Evolutionary conservation across 1,140 invertebrate genomes (phyloP), one percentile per base, ranked within the genome.

Genomic region (Drosophila insularis): DNA sequence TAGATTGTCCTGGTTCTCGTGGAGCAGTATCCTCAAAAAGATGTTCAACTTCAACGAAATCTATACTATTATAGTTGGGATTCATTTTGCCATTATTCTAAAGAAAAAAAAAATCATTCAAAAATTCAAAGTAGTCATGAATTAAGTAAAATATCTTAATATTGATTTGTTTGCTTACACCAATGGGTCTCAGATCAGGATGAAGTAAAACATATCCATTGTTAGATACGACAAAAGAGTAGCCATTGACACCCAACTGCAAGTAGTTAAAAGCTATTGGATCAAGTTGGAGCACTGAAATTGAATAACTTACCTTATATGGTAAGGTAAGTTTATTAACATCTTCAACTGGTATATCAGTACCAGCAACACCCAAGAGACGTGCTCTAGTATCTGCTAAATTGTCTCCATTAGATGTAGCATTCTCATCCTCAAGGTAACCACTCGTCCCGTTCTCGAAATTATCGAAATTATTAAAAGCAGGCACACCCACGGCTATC

Each of bases 21-120:
- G 93, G 91, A 19, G 56, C 65, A 14, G 71, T 35, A 54, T 95
- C 94, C 76, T 96, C 95, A 75, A 97, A 95, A 5, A 96, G 93
- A 69, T 98, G 95, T 92, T 99, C 98, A 13, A 99, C 96, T 93
- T 99, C 98, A 0, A 96, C 96, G n/a, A 99, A 94, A 93, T 99
- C 98, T 21, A 99, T 95, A 85, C 97, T 99, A 92, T 99, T 98
- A 92, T 98, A 99, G 90, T 98, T 98, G n/a, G 95, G 94, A 93
- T 98, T 98, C 21, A 98, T 92, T 53, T 82, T 94, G 94, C 95
- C 96, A 91, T 74, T 92, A 40, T 77, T 80, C 84, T 89, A 1
- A 17, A n/a, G 2, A 17, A n/a, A 13, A 32, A 2, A 13, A 32
- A 2, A 14, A 7, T n/a, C 19, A 39, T 19, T 39, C 46, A 8